These are phyloP conservation scores for Tokudaia tokunoshimensis DNA, from an alignment of 2,797 vertebrate genomes.

Conservation along the genomic window DNA sequence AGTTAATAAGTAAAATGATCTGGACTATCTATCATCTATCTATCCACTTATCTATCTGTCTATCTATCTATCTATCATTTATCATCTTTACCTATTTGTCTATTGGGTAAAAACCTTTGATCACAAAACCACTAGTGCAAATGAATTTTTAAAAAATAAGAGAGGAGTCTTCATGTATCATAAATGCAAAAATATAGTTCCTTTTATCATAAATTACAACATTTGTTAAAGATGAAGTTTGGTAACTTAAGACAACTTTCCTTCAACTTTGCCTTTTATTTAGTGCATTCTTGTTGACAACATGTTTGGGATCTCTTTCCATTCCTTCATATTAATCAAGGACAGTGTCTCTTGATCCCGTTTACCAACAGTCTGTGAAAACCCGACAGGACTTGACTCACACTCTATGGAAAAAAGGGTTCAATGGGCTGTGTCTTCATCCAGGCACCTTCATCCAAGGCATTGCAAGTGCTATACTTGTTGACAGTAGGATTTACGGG, in stretches of 20 bases:
- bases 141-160: not conserved
- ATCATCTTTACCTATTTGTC: not conserved
- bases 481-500: slow-evolving; percentile 68
- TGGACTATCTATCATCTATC: not conserved
- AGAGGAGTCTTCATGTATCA: not conserved
- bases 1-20: slow-evolving; percentile 14
- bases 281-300: not conserved
- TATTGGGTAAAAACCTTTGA: not conserved
- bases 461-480: slow-evolving; percentile 48
- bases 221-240: slow-evolving; percentile 36
- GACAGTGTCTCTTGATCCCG: not conserved
- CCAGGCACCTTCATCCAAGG: slow-evolving; percentile 59
- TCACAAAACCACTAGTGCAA: not conserved
- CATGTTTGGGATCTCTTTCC: not conserved
- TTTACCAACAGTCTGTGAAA: slow-evolving; percentile 74
- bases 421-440: slow-evolving; percentile 55
- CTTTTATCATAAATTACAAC: slow-evolving; percentile 47
- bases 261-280: not conserved
- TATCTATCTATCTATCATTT: not conserved
- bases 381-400: slow-evolving; percentile 53
- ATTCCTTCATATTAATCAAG: slow-evolving; percentile 19
- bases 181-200: slow-evolving; percentile 4
- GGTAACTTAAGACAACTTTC: slow-evolving; percentile 28
- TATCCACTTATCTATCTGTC: not conserved
- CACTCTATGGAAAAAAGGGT: slow-evolving; percentile 60